Evolutionary conservation across 64 coral and sea anemone genomes (phyloP).

Genomic region (Montipora capricornis): DNA sequence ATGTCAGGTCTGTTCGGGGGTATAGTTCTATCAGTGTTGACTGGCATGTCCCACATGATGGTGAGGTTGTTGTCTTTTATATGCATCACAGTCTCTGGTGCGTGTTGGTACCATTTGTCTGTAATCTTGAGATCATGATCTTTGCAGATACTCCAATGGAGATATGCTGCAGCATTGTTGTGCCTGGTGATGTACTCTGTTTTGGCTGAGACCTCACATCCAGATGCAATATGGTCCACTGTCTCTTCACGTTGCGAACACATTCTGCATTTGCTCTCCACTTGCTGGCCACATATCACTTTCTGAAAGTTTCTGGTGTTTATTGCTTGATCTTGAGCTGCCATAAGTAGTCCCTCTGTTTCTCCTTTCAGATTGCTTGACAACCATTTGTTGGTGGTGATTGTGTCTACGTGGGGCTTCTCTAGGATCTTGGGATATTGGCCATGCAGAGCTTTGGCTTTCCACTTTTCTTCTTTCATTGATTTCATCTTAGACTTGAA

Average conservation of each 20-base stretch:
- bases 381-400: neutral
- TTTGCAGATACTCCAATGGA: neutral
- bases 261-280: neutral
- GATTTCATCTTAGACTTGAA: neutral
- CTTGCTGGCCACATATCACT: neutral
- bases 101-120: conserved; percentile 13
- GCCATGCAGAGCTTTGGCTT: neutral
- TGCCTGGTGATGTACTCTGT: neutral
- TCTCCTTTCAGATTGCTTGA: conserved; percentile 4
- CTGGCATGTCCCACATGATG: conserved; percentile 18
- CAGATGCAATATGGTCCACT: neutral
- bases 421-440: neutral
- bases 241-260: neutral
- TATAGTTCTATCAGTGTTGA: conserved; percentile 12
- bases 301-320: neutral
- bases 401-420: neutral
- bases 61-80: neutral
- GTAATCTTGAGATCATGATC: neutral
- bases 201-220: neutral
- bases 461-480: neutral
- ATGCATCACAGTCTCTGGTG: neutral
- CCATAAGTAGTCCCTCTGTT: conserved; percentile 20
- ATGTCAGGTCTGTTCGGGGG: neutral
- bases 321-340: conserved; percentile 34
- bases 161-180: too few species aligned